Evolutionary conservation across 1,140 invertebrate species (phyloP), one percentile per base, ranked within the genome.

Genomic region (Lithobius niger): DNA sequence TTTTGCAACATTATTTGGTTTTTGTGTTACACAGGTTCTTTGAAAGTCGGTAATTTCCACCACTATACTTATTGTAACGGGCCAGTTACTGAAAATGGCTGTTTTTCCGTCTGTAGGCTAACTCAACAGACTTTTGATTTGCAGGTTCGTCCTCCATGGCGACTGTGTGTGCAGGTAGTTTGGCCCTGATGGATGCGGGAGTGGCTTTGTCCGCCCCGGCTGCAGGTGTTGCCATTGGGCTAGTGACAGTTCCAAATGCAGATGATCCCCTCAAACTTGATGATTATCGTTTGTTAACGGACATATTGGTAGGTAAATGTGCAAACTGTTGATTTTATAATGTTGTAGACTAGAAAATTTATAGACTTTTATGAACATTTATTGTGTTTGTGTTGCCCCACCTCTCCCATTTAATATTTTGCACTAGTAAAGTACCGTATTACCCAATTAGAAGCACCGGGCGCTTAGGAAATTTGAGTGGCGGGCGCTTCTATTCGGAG

Each of bases 81-180:
- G n/a, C n/a, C n/a, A n/a, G n/a, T n/a, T n/a, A n/a, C n/a, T n/a
- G n/a, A n/a, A n/a, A n/a, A 25, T 25, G 21, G 15, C 16, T 18
- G 18, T 51, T 22, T 51, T 51, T 51, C 21, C 6, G 19, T 19
- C 13, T 48, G 16, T 51, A 2, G 16, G 0, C 1, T n/a, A n/a
- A n/a, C n/a, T 55, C 0, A 27, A 48, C 40, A 28, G n/a, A n/a
- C n/a, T 57, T 52, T 55, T 18, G 28, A 16, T 49, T 57, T 59
- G 52, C 48, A 72, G 83, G 87, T 31, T 97, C 94, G 0, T 97
- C 93, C 57, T 97, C 93, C 6, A 99, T 99, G 96, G 96, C 96
- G 19, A 87, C 90, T 43, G 83, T 97, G 25, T 99, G 95, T 73
- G 94, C 84, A 16, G 95, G 95, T 1, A 91, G 86, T 62, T 70